Evolutionary conservation across 2,113 vertebrate genomes (phyloP), one percentile per base, ranked within the genome.

Genomic region (Psilopogon haemacephalus): DNA sequence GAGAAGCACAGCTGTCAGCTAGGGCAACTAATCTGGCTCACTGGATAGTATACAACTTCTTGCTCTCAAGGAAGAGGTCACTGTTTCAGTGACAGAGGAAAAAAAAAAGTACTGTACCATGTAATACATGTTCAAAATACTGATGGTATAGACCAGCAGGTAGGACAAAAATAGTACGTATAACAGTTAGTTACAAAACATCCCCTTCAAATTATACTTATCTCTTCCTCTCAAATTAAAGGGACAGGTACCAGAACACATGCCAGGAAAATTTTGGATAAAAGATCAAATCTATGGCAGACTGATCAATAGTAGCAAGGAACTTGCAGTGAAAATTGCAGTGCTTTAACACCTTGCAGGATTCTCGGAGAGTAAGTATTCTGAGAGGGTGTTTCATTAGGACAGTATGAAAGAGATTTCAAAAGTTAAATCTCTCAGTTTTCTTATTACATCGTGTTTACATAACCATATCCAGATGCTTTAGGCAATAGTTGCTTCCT

Each of bases 381-480:
- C 82, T 74, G 50, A 84, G 71, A 92, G 17, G 32, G 11, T 6
- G 0, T 6, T 37, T 93, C 71, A 81, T 78, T 38, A 71, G 27
- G 35, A 93, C 27, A 21, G 85, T 91, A 80, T 85, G 71, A 88
- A 89, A 77, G 78, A 94, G 68, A 92, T 95, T 96, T 94, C 2
- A 0, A 93, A 92, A 95, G 87, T 94, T 91, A 83, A 94, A 83
- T 80, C 75, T 94, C 93, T 95, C 70, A 58, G 92, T 72, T 91
- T 95, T 95, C 81, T 69, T 92, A 84, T 89, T 94, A 88, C 73
- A 92, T 89, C 0, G 15, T 95, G 90, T 95, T 96, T 95, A 94
- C 81, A 94, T 95, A 96, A 95, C 89, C 84, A 80, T 89, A 95
- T 94, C 95, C 92, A 96, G 95, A 96, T 95, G 93, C 93, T 95